Base-by-base conservation (phyloP, 2,113 vertebrate genomes). In the Oreocharis arfaki region DNA sequence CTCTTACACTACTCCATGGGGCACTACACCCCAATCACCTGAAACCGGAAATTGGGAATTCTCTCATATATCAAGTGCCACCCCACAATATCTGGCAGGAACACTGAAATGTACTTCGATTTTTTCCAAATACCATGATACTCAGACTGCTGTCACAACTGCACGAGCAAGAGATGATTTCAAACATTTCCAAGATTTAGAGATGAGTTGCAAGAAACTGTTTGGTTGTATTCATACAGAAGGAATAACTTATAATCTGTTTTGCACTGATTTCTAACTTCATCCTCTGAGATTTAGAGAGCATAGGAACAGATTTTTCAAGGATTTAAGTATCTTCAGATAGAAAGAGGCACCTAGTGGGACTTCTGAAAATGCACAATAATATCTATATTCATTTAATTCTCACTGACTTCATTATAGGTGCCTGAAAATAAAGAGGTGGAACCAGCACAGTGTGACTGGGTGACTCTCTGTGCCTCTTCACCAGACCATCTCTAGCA, bases 401-500 rank as follows among this genome's bases (percentile, higher is more conserved):
- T 86, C 59, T 46, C 59, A 47, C 42, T 55, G 71, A 86, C 67
- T 96, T 83, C 33, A 78, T 55, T 52, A 10, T 0, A 84, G 42
- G 28, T 33, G 41, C 30, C 50, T 90, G 42, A 57, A 87, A 97
- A 85, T 28, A 68, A 76, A 57, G 44, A 90, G 32, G 6, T 56
- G 41, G 84, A 96, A 47, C 4, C 16, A 75, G 79, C 37, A 33
- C 4, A 11, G 46, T 24, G 57, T 5, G 20, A 70, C 46, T 71
- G 70, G 65, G 52, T 83, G 82, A 71, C 63, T 60, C 63, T 37
- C 26, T 15, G 64, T 8, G 11, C 63, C 94, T 90, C 94, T 70
- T 74, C 92, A 84, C n/a, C 93, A 94, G 71, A 73, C 60, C 56
- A 39, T 91, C 94, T 93, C 50, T 35, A 93, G 87, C 41, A 75